Base-by-base conservation (phyloP, 2,113 vertebrate species). In the Eurystomus gularis region DNA sequence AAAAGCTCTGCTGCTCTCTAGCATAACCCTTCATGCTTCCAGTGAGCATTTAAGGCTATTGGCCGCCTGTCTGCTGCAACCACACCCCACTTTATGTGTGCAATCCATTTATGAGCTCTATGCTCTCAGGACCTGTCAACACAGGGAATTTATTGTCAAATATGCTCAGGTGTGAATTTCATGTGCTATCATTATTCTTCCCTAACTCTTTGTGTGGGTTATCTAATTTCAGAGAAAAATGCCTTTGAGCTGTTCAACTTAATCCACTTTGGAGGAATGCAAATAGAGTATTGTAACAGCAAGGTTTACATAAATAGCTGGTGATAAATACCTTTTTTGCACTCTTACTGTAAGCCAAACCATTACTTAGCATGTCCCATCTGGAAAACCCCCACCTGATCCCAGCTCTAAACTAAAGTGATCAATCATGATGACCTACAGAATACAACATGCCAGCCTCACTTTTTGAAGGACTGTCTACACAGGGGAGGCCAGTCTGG, bases 181-280 rank as follows among this genome's bases (percentile, higher is more conserved):
- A 80, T 69, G 21, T 57, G n/a, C 28, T 44, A 65, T 23, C 24
- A 31, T 72, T 82, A 65, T 77, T 77, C 21, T 82, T 85, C 28
- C 20, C 18, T 75, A 68, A 75, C 15, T 85, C 44, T 71, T 91
- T 75, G 25, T 55, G 7, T 55, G 21, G 5, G 37, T 80, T 82
- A 80, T 62, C 44, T 88, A 80, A 83, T 90, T 76, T 69, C 75
- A 86, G 14, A 65, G 31, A 76, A 93, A 88, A 88, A 93, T 49
- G 21, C 49, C 71, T 93, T 80, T 37, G 7, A 57, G 44, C 6
- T 54, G 26, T 70, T 85, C 37, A 58, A 64, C 68, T 83, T 80
- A 65, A 80, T 57, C n/a, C 31, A 49, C 6, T 83, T 92, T 33
- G 24, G 26, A 92, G 26, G 17, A 79, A 16, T 76, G n/a, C 48